Base-by-base conservation (phyloP, 2,888 invertebrate genomes). In the Ceramica pisi region DNA sequence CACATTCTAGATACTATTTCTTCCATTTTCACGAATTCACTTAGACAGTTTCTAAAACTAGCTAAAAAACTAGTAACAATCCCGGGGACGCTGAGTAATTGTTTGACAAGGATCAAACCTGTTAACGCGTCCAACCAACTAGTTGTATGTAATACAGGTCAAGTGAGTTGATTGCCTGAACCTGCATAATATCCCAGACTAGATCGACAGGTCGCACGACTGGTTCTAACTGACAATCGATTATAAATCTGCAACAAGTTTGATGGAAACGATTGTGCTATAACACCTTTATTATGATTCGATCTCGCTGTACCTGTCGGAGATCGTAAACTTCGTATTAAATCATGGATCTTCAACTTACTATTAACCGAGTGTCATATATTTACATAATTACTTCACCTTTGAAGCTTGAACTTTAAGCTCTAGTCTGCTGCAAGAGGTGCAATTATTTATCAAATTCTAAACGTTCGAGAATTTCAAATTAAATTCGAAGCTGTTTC, bases 151-250 rank as follows among this genome's bases (percentile, higher is more conserved):
- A 89, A 91, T 92, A 92, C 94, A 84, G 93, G 94, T 91, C 94
- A 93, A 87, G 87, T 84, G 87, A 87, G 88, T 89, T 88, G 92
- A 90, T 92, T 91, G 92, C 90, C 88, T 90, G 91, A 91, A 91
- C 92, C 91, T 91, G 91, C 92, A 93, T 92, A 92, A 93, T 93
- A 91, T 91, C 89, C 90, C 91, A 92, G 91, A 91, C 89, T 83
- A 87, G 90, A 90, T 88, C 82, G 84, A 76, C 91, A 90, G 90
- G 90, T 91, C 90, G 84, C 75, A 50, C 73, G 86, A 90, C 93
- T 90, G 89, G 92, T 92, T 88, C 70, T 71, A 84, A 86, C 73
- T 80, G 83, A 95, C 95, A 95, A 94, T 94, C 91, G 92, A 88
- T 88, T 90, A 90, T 94, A 94, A 94, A 94, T 94, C 93, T 91